Conservation (phyloP, 2,797 vertebrate genomes). For the Botia kubotai region DNA sequence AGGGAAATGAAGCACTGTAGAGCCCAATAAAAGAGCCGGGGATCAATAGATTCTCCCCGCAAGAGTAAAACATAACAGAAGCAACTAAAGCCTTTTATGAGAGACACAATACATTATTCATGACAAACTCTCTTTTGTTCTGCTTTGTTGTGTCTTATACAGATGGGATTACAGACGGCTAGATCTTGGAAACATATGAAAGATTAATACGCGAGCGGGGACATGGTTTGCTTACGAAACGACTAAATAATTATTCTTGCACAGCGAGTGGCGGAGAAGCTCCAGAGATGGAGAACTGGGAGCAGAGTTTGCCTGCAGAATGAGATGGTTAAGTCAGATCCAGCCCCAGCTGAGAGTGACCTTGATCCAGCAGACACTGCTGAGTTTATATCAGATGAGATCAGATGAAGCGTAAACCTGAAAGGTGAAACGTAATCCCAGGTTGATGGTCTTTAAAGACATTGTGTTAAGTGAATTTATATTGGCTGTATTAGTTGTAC, state of each 20-base stretch:
- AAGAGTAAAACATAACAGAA: conserved; percentile 84
- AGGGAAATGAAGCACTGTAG: conserved; percentile 34
- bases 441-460: conserved; percentile 16
- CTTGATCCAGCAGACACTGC: conserved; percentile 33
- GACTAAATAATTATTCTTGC: conserved; percentile 83
- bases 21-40: conserved; percentile 69
- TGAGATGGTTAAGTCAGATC: conserved; percentile 31
- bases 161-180: conserved; percentile 86
- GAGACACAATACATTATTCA: conserved; percentile 83
- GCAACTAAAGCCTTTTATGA: conserved; percentile 86
- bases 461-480: neutral
- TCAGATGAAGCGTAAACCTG: no score
- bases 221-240: conserved; percentile 85
- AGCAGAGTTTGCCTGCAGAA: conserved; percentile 64
- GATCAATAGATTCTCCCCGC: conserved; percentile 83
- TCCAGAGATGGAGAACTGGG: conserved; percentile 69
- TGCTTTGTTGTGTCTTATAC: conserved; percentile 85
- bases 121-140: conserved; percentile 76
- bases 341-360: conserved; percentile 21
- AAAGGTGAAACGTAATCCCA: neutral
- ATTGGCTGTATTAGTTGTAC: neutral
- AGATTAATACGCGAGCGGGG: conserved; percentile 86
- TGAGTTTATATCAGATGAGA: conserved; percentile 30
- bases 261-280: conserved; percentile 74
- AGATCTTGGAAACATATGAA: conserved; percentile 88